Evolutionary conservation across 2,888 invertebrate species (phyloP).

Genomic region (Lasioglossum morio): DNA sequence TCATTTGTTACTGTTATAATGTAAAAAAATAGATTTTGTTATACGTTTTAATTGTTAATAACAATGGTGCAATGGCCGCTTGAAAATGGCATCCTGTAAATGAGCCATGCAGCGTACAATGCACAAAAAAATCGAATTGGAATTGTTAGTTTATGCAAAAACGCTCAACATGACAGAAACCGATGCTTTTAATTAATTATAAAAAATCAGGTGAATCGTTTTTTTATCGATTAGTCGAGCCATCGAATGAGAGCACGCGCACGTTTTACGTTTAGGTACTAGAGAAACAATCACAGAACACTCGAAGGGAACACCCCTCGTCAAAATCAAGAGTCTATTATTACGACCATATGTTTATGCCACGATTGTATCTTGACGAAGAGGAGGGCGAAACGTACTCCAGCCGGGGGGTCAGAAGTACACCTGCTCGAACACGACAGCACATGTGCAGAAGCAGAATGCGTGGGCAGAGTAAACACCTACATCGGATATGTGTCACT

Average conservation of each 20-base stretch:
- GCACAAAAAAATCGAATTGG: too few species aligned
- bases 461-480: slow-evolving; percentile 75
- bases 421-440: slow-evolving; percentile 70
- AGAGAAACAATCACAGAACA: slow-evolving; percentile 78
- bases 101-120: too few species aligned
- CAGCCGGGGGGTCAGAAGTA: slow-evolving; percentile 59
- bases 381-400: slow-evolving; percentile 61
- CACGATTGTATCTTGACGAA: slow-evolving; percentile 81
- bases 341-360: slow-evolving; percentile 83
- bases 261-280: slow-evolving; percentile 62
- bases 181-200: too few species aligned
- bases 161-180: too few species aligned
- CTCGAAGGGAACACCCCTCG: slow-evolving; percentile 76
- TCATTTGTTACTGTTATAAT: too few species aligned
- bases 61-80: too few species aligned
- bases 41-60: too few species aligned
- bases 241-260: slow-evolving; percentile 38
- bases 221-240: slow-evolving; percentile 36
- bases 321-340: slow-evolving; percentile 84
- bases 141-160: too few species aligned
- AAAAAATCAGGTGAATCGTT: too few species aligned
- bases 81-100: too few species aligned
- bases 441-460: slow-evolving; percentile 68
- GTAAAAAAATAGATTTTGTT: too few species aligned
- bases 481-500: slow-evolving; percentile 78